Conservation (phyloP, 2,797 vertebrate species). For the Sebastes aleutianus region DNA sequence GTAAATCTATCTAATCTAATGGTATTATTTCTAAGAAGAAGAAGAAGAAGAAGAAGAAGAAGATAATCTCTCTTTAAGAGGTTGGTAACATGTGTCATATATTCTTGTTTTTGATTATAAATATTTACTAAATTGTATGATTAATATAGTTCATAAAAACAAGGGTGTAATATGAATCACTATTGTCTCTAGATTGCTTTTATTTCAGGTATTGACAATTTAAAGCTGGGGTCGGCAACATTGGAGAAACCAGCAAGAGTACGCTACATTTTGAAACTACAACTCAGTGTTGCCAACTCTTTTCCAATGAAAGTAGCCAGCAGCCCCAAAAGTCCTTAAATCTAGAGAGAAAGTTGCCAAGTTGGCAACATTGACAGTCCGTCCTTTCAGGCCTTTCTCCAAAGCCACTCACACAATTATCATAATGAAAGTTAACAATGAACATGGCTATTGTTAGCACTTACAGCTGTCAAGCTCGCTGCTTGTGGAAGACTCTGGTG, state of each 20-base stretch:
- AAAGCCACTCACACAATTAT: neutral
- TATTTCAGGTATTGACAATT: neutral
- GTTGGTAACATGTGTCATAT: neutral
- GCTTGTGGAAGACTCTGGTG: neutral
- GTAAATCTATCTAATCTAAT: too few relatives aligned
- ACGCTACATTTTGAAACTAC: neutral
- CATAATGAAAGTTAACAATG: too few relatives aligned
- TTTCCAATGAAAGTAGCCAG: neutral
- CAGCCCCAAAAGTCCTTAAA: neutral
- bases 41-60: neutral
- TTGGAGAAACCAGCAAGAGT: neutral
- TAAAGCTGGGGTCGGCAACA: neutral
- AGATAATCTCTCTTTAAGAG: neutral
- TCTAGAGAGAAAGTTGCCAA: neutral
- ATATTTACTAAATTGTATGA: neutral
- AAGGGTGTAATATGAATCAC: neutral
- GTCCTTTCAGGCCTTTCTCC: neutral
- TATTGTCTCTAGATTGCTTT: neutral
- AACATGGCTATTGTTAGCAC: neutral
- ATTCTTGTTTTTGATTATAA: neutral
- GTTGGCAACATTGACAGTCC: neutral
- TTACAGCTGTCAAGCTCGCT: neutral
- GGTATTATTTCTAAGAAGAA: neutral
- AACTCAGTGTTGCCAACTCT: neutral
- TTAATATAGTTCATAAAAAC: neutral